Base-by-base conservation (phyloP, 23 tunicate genomes). In the Corella eumyota region DNA sequence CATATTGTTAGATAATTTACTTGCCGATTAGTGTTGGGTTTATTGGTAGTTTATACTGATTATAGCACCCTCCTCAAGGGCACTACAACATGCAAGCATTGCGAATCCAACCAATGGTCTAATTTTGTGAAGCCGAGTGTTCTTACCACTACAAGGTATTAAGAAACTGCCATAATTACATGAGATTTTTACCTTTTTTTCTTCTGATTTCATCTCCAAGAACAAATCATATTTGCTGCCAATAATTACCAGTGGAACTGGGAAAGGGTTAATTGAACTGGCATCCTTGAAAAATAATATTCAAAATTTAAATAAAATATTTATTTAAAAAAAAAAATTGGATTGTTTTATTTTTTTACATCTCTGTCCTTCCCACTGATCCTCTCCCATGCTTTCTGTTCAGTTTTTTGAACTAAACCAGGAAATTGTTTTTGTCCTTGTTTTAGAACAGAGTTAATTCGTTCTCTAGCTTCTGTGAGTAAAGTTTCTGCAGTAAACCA, bases 171-270 rank as follows among this genome's bases (percentile, higher is more conserved):
- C n/a, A n/a, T n/a, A n/a, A n/a, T n/a, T n/a, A n/a, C n/a, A n/a
- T n/a, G n/a, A n/a, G n/a, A n/a, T n/a, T n/a, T n/a, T 40, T 35
- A 88, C 96, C 74, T 88, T 71, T 73, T 68, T 73, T 19, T 78
- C 34, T 24, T 73, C 96, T 24, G 77, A 33, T 20, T 88, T 81
- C 50, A 88, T 45, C 24, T 88, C 77, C 62, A 73, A 81, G 38
- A 72, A 88, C 34, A 58, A 37, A 62, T 88, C 96, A 62, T 58
- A 88, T 61, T 88, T 88, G 73, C 81, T 79, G 28, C 96, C 96
- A 45, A 88, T 63, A 4, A 88, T 78, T 11, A 88, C 57, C 66
- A 88, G 56, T n/a, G 96, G 79, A 34, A 88, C 83, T 30, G 88
- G 96, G 67, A 88, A 88, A 7, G 96, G 96, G 34, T 88, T 62